Conservation (phyloP, 2,113 vertebrate species). For the Hirundichthys speculiger region DNA sequence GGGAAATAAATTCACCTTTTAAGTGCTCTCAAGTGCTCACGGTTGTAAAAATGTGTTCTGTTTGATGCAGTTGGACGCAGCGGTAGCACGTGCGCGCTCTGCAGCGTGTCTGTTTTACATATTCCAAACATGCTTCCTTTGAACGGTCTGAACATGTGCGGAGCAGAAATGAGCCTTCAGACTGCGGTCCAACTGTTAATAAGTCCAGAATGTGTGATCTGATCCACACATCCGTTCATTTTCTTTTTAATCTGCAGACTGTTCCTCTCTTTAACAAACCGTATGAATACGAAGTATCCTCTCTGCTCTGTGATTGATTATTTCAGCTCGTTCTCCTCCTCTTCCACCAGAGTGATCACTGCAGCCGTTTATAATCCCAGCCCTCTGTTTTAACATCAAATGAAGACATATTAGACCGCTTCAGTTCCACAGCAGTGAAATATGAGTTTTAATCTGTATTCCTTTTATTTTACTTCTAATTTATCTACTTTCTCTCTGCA, state of each 20-base stretch:
- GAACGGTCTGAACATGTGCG: slow-evolving; percentile 48
- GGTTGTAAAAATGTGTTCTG: background rate
- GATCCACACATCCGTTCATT: background rate
- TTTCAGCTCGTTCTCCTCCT: no score
- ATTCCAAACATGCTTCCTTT: slow-evolving; percentile 3
- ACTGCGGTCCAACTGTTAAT: slow-evolving; percentile 51
- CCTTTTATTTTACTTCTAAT: no score
- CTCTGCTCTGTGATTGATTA: no score
- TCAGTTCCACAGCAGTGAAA: no score
- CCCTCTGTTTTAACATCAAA: no score
- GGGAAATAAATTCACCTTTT: background rate
- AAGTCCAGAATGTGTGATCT: slow-evolving; percentile 61
- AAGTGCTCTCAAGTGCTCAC: background rate
- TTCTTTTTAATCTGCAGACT: background rate
- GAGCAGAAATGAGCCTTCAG: slow-evolving; percentile 47
- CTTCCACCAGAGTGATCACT: no score
- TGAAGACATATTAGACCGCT: no score
- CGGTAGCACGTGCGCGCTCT: background rate
- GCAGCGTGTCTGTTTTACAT: slow-evolving; percentile 1
- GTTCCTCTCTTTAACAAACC: no score
- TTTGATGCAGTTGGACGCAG: background rate
- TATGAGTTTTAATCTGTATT: no score
- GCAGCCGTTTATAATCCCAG: no score
- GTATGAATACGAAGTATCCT: no score
- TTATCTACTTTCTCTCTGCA: no score